Conservation (phyloP, 2,888 invertebrate species). For the Rotaria socialis region DNA sequence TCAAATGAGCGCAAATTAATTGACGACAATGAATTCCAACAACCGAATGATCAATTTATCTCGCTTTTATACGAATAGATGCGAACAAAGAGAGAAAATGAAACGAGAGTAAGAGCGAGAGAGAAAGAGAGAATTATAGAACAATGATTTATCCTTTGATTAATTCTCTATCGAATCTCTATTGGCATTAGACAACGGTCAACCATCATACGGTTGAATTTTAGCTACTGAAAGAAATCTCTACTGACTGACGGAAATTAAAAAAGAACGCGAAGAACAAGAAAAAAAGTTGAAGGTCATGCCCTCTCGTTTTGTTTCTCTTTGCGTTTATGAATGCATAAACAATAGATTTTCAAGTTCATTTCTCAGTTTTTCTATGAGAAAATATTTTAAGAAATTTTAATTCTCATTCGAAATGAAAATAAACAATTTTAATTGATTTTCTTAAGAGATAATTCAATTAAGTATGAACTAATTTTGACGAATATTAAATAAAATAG, state of each 20-base stretch:
- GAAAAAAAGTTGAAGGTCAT: not conserved
- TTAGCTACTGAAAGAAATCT: not conserved
- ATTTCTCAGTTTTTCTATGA: too few relatives aligned
- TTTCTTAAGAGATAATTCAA: too few relatives aligned
- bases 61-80: not conserved
- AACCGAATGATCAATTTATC: not conserved
- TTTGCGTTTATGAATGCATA: not conserved
- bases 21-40: not conserved
- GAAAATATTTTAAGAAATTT: too few relatives aligned
- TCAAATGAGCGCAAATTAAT: too few relatives aligned
- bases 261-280: not conserved
- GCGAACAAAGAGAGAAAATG: not conserved
- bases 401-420: too few relatives aligned
- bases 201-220: not conserved
- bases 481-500: too few relatives aligned
- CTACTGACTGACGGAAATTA: not conserved
- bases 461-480: too few relatives aligned
- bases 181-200: slow-evolving; percentile 7
- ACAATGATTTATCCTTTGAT: not conserved
- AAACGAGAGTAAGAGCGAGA: not conserved
- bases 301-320: not conserved
- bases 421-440: too few relatives aligned
- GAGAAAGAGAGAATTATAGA: not conserved
- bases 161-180: not conserved
- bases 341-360: too few relatives aligned